These are phyloP conservation scores for Phalloptychus januarius DNA, from an alignment of 2,797 vertebrate genomes.

Conservation along the genomic window DNA sequence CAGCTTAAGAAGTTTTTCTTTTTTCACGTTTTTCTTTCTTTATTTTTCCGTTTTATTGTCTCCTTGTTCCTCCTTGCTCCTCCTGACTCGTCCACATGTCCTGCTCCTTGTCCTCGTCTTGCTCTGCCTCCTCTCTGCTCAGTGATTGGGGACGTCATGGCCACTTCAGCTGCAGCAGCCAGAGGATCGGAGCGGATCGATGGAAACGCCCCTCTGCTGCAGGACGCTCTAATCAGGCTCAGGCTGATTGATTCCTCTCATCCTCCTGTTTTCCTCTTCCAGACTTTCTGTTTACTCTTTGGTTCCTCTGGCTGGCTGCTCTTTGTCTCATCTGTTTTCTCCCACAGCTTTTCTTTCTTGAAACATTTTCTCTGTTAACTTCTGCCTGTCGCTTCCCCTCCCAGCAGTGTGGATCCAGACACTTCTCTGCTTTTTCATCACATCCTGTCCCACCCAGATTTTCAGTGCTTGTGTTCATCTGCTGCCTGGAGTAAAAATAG, in stretches of 20 bases:
- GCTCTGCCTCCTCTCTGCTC: slow-evolving; percentile 20
- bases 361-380: slow-evolving; percentile 20
- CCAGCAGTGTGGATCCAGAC: slow-evolving; percentile 1
- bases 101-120: neutral
- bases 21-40: neutral
- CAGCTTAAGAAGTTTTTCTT: neutral
- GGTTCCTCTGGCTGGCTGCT: slow-evolving; percentile 27
- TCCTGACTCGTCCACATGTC: neutral
- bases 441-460: slow-evolving; percentile 18
- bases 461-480: neutral
- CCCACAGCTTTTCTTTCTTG: slow-evolving; percentile 35
- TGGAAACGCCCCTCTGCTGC: slow-evolving; percentile 40
- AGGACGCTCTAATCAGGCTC: slow-evolving; percentile 65
- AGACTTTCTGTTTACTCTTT: slow-evolving; percentile 38
- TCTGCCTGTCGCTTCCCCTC: slow-evolving; percentile 36
- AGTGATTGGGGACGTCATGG: slow-evolving; percentile 49
- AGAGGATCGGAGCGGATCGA: slow-evolving; percentile 50
- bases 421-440: slow-evolving; percentile 18
- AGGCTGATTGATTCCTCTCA: slow-evolving; percentile 56
- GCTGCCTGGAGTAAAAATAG: neutral
- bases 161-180: slow-evolving; percentile 56
- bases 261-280: slow-evolving; percentile 28
- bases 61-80: neutral
- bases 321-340: slow-evolving; percentile 47
- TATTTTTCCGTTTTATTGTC: neutral